Evolutionary conservation across 2,797 vertebrate species (phyloP).

Genomic region (Sparidentex hasta): DNA sequence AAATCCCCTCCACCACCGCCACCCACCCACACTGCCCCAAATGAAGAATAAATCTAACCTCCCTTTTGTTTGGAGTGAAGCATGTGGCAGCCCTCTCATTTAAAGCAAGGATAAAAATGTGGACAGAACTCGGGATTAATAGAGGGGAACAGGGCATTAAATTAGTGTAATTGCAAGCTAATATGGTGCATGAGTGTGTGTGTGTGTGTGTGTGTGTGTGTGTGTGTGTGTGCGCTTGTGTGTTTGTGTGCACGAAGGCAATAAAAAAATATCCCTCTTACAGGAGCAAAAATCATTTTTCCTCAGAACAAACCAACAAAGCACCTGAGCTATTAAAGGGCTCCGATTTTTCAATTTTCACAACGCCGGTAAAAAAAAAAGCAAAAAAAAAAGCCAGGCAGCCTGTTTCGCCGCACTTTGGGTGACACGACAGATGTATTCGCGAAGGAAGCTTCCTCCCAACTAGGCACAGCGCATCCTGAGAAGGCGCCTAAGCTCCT

Average conservation of each 20-base stretch:
- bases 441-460: constrained; percentile 48
- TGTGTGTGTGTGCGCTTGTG: neutral
- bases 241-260: constrained; percentile 33
- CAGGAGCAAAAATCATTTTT: constrained; percentile 28
- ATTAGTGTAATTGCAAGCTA: constrained; percentile 77
- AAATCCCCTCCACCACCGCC: constrained; percentile 15
- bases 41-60: constrained; percentile 82
- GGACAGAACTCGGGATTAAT: constrained; percentile 82
- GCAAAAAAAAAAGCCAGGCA: constrained; percentile 46
- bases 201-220: constrained; percentile 10
- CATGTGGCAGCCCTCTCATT: constrained; percentile 81
- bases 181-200: constrained; percentile 24
- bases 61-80: constrained; percentile 79
- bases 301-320: constrained; percentile 57
- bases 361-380: constrained; percentile 13
- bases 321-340: constrained; percentile 63
- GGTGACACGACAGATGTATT: constrained; percentile 71
- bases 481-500: constrained; percentile 67
- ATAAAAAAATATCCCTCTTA: constrained; percentile 49
- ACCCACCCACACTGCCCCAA: constrained; percentile 70
- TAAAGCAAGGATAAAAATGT: constrained; percentile 76
- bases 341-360: constrained; percentile 69
- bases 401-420: constrained; percentile 68
- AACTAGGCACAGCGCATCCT: constrained; percentile 42
- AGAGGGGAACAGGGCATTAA: constrained; percentile 83